A percentile compares a stretch with the other conserved stretches of the same genome.
phyloP scores from a whole-genome alignment of 1,140 invertebrate genomes.

The Apolygus lucorum region DNA sequence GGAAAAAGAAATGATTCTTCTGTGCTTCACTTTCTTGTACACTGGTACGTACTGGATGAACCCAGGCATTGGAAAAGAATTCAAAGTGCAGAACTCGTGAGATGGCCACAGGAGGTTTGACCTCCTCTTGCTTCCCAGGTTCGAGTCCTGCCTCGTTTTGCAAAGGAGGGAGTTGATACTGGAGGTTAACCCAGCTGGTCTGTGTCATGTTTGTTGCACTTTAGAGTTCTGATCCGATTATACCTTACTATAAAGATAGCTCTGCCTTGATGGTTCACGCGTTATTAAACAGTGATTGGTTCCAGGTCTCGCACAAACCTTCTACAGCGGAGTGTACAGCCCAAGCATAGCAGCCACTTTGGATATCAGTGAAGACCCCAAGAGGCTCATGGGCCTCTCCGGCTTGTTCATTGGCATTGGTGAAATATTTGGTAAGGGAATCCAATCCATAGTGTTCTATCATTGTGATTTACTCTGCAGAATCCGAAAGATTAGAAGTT shows the following conservation, averaged over 20 bases:
- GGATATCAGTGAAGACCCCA: constrained; percentile 63
- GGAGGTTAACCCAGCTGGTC: too few species aligned
- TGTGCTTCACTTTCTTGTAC: constrained; percentile 81
- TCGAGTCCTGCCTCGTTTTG: too few species aligned
- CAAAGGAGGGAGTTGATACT: too few species aligned
- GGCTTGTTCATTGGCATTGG: constrained; percentile 89
- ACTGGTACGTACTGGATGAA: constrained; percentile 55
- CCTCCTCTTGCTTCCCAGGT: too few species aligned
- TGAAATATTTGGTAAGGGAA: constrained; percentile 70
- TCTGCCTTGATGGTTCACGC: too few species aligned
- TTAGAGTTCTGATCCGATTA: too few species aligned
- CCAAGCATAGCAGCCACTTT: constrained; percentile 76
- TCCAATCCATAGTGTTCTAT: background rate
- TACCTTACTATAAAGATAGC: too few species aligned
- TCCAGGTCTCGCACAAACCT: constrained; percentile 79
- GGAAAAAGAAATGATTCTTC: constrained; percentile 73
- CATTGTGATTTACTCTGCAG: background rate
- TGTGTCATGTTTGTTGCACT: too few species aligned
- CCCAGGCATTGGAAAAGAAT: too few species aligned
- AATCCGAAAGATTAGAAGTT: too few species aligned
- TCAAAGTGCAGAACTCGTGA: background rate
- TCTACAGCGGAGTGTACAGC: constrained; percentile 94
- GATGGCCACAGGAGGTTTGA: too few species aligned
- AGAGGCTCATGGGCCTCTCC: constrained; percentile 78
- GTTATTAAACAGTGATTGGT: too few species aligned